phyloP scores from a whole-genome alignment of 2,113 vertebrate species.

The Plecturocebus donacophilus region DNA sequence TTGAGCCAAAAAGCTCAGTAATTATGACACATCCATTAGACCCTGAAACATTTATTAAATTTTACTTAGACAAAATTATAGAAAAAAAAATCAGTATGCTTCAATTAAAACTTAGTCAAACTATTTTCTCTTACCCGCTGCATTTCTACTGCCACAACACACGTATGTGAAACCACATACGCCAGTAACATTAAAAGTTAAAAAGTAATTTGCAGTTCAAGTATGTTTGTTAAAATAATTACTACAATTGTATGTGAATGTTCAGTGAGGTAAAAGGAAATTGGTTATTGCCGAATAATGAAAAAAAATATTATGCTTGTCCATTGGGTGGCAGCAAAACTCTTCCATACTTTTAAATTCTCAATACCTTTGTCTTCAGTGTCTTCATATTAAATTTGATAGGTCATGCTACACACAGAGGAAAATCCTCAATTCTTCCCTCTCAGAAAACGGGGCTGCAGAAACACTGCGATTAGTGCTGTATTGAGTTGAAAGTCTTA shows the following conservation, averaged over 20 bases:
- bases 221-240: conserved; percentile 15
- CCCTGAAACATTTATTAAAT: not conserved
- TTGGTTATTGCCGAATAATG: not conserved
- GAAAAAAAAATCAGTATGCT: not conserved
- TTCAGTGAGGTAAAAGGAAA: not conserved
- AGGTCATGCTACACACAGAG: not conserved
- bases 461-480: not conserved
- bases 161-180: not conserved
- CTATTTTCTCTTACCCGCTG: not conserved
- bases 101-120: not conserved
- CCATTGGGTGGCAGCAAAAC: conserved; percentile 87
- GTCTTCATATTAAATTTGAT: not conserved
- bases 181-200: not conserved
- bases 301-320: conserved; percentile 55
- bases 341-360: conserved; percentile 58
- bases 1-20: not conserved
- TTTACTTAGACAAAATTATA: not conserved
- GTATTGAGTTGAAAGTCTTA: not conserved
- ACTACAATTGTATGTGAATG: not conserved
- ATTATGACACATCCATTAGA: not conserved
- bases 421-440: not conserved
- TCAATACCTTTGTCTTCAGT: not conserved
- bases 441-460: not conserved
- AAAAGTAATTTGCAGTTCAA: not conserved
- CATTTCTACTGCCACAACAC: not conserved